Evolutionary conservation across 2,888 invertebrate species (phyloP), one percentile per base, ranked within the genome.

Genomic region (Drosophila fulvimacula): DNA sequence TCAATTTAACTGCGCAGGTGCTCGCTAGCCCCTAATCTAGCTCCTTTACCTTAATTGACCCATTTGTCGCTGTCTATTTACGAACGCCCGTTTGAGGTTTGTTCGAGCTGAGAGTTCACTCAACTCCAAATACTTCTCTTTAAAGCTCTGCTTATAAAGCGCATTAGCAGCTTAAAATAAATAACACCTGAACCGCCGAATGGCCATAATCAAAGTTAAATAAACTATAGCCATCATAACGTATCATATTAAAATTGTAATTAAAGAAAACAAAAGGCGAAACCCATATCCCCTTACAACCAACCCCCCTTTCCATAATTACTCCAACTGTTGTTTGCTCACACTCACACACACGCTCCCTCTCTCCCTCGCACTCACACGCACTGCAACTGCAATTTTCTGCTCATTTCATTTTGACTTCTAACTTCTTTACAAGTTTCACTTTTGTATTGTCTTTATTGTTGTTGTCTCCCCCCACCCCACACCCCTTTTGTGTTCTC

Each of bases 1-100:
- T 71, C 62, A 58, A 68, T 63, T 70, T 68, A 24, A 56, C 52
- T 59, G n/a, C 5, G 2, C 11, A 44, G 64, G 11, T 61, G 30
- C 34, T n/a, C 36, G 15, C 5, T 17, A n/a, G 44, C 56, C 48
- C 58, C 58, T 51, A 73, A 56, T 73, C 58, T 32, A 41, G 44
- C 11, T 32, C 19, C 30, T 34, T 17, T 30, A 60, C 53, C 73
- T 52, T 52, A 61, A 67, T 67, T 88, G 80, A 88, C 88, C 85
- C 64, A 82, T 79, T 85, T 84, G 61, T 44, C 42, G 13, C 21
- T 17, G 77, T 62, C 64, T 82, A 72, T 85, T 88, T 88, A 65
- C 82, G 77, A 88, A 88, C 72, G 66, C 77, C 69, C 70, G 75
- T 84, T 87, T 84, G 80, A 60, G 68, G 74, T 73, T 79, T 69